A percentile compares a stretch with the other conserved stretches of the same genome.
Evolutionary conservation across 1,140 invertebrate species (phyloP).

Genomic region (Bombus superbus): DNA sequence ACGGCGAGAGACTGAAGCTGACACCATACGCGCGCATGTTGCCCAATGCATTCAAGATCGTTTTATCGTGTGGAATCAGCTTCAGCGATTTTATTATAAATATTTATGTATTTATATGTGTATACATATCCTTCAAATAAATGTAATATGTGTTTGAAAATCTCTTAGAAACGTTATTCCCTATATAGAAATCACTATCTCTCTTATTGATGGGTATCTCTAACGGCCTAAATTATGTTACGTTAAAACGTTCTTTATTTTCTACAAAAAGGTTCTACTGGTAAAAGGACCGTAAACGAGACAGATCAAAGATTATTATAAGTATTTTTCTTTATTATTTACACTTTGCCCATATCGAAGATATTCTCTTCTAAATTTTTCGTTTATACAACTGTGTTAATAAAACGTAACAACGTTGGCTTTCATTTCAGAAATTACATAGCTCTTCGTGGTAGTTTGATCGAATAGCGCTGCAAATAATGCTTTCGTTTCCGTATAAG

Average conservation of each 20-base stretch:
- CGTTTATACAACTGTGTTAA: slow-evolving; percentile 49
- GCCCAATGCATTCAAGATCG: not conserved
- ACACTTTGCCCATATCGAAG: slow-evolving; percentile 33
- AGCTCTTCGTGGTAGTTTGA: not conserved
- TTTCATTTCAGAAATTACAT: slow-evolving; percentile 25
- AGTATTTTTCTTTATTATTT: slow-evolving; percentile 63
- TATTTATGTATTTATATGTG: slow-evolving; percentile 79
- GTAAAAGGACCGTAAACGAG: not conserved
- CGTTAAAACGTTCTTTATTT: too few relatives aligned
- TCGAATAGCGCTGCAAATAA: not conserved
- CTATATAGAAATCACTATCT: not conserved
- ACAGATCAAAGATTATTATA: not conserved
- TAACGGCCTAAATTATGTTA: too few relatives aligned
- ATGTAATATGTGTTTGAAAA: slow-evolving; percentile 76
- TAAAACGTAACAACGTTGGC: slow-evolving; percentile 54
- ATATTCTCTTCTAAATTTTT: not conserved
- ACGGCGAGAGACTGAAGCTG: slow-evolving; percentile 47
- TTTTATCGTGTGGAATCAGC: slow-evolving; percentile 58
- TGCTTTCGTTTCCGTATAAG: not conserved
- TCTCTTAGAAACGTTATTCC: not conserved
- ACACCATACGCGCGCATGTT: slow-evolving; percentile 11
- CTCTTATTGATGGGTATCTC: too few relatives aligned
- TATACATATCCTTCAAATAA: slow-evolving; percentile 78
- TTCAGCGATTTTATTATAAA: slow-evolving; percentile 73
- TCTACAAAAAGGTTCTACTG: not conserved